Base-by-base conservation (phyloP, 2,113 vertebrate genomes). In the Anser brachyrhynchus region DNA sequence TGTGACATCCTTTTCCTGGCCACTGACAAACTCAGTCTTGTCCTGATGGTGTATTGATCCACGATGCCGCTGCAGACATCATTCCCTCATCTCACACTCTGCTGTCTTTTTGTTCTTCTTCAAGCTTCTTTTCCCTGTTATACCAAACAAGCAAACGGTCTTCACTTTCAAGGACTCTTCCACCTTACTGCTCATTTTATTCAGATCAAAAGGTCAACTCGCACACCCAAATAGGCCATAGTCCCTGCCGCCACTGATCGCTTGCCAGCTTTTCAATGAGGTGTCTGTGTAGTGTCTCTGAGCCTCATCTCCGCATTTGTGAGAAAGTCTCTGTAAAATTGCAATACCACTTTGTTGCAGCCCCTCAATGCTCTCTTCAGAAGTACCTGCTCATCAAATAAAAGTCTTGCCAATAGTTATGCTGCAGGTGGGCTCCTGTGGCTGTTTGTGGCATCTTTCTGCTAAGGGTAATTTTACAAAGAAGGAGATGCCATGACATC, bases 1-100 rank as follows among this genome's bases (percentile, higher is more conserved):
- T 87, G 64, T 65, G 90, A 89, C 91, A 92, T 78, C 65, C 46
- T 95, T 87, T 92, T 90, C 74, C 86, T 67, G 39, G 58, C 49
- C 73, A 49, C 86, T 93, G 91, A 95, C 94, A 95, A 93, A 82
- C 81, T 94, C 80, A 67, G 85, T 59, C 2, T 3, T 89, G 86
- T 62, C 69, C 81, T 89, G 77, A 87, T 62, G 54, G 71, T 79
- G 59, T 96, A 95, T 95, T 41, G 92, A 96, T 95, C 93, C 62
- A 79, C 67, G 65, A 2, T 22, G 73, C 66, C 69, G 81, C 70
- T 46, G 65, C 49, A 76, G 62, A 95, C 62, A 92, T 85, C 58
- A 33, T 41, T 76, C 55, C 37, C 31, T 19, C 66, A 26, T n/a
- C 69, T 78, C 44, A 39, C n/a, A 64, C 35, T 64, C 65, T 46